These are phyloP conservation scores for Cynaeus angustus DNA, from an alignment of 2,888 invertebrate species.

Conservation along the genomic window DNA sequence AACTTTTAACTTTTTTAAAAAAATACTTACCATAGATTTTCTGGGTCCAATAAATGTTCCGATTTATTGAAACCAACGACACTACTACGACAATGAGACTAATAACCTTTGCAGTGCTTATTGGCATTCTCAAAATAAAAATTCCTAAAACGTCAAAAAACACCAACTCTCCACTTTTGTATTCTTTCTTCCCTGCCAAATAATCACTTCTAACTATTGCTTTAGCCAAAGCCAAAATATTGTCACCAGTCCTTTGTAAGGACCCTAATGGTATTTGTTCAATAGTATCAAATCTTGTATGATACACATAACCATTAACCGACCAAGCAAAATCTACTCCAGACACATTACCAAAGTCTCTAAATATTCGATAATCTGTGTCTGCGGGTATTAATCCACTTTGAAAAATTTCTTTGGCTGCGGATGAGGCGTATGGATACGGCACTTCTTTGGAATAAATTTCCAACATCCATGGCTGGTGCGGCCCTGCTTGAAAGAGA, in stretches of 20 bases:
- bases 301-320: slow-evolving; percentile 94
- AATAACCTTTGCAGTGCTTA: slow-evolving; percentile 73
- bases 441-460: slow-evolving; percentile 85
- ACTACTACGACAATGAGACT: slow-evolving; percentile 73
- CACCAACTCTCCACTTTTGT: slow-evolving; percentile 76
- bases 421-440: slow-evolving; percentile 88
- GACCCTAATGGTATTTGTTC: slow-evolving; percentile 86
- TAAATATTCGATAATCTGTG: slow-evolving; percentile 92
- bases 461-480: slow-evolving; percentile 81
- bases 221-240: slow-evolving; percentile 84
- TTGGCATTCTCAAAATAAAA: slow-evolving; percentile 81
- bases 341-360: slow-evolving; percentile 89
- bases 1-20: slow-evolving; percentile 66
- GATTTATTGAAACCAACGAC: slow-evolving; percentile 73
- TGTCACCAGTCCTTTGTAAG: slow-evolving; percentile 92
- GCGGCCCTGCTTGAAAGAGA: slow-evolving; percentile 89
- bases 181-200: slow-evolving; percentile 70
- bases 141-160: slow-evolving; percentile 90
- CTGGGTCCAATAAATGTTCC: slow-evolving; percentile 70
- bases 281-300: slow-evolving; percentile 89
- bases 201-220: slow-evolving; percentile 77
- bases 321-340: slow-evolving; percentile 95
- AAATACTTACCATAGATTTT: slow-evolving; percentile 67
- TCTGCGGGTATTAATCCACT: slow-evolving; percentile 92
- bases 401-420: slow-evolving; percentile 93